These are phyloP conservation scores for Beroe forskalii DNA, from an alignment of 37 sponge, comb jelly and placozoan species.

Conservation along the genomic window DNA sequence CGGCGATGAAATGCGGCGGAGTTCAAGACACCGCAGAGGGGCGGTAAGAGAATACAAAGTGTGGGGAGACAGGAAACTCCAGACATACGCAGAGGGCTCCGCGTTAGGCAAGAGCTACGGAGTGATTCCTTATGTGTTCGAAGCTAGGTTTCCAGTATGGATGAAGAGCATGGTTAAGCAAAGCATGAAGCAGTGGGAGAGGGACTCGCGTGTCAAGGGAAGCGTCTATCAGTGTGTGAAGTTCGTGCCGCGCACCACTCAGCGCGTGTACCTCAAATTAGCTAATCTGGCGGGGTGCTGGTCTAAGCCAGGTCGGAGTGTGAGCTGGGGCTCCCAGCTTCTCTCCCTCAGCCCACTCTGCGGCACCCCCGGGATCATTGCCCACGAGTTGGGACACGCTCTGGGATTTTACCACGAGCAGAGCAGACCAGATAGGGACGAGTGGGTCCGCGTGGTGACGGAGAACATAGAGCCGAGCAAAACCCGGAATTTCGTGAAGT, in stretches of 20 bases:
- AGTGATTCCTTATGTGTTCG: background rate
- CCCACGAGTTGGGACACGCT: constrained; percentile 57
- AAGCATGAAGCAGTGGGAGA: constrained; percentile 19
- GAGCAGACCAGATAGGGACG: constrained; percentile 40
- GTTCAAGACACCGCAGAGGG: background rate
- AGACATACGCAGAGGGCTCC: background rate
- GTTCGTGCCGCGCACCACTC: constrained; percentile 24
- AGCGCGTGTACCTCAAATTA: background rate
- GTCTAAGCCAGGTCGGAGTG: background rate
- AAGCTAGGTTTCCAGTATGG: background rate
- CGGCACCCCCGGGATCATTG: background rate
- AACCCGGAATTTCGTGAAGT: constrained; percentile 22
- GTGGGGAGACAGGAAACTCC: background rate
- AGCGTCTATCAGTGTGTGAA: constrained; percentile 6
- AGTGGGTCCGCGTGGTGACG: background rate
- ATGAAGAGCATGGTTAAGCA: background rate
- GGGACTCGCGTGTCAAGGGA: background rate
- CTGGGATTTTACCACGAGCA: constrained; percentile 56
- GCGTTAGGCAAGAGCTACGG: background rate
- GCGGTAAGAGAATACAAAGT: constrained; percentile 12
- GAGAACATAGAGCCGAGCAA: constrained; percentile 21
- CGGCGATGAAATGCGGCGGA: background rate
- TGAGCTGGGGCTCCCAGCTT: background rate
- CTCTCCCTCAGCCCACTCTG: constrained; percentile 27
- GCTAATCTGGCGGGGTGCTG: constrained; percentile 15